Percentiles rank a stretch among this genome's conserved stretches.
These are phyloP conservation scores for Troglohyphantes excavatus DNA, from an alignment of 2,888 invertebrate species.

Conservation along the genomic window DNA sequence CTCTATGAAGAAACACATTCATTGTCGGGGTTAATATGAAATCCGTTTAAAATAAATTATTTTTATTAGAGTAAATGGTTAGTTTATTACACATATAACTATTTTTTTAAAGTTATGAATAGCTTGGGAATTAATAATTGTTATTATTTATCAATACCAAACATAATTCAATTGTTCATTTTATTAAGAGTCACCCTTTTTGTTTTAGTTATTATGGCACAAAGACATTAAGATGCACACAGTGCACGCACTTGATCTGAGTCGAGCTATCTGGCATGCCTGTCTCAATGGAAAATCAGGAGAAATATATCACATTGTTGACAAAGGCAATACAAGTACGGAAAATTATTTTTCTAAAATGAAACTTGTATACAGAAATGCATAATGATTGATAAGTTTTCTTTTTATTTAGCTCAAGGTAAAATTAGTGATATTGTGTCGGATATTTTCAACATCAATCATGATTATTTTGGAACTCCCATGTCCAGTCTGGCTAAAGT, in stretches of 20 bases:
- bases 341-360: background rate
- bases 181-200: background rate
- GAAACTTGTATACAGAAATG: too few relatives aligned
- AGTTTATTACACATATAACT: too few relatives aligned
- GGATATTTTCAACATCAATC: constrained; percentile 92
- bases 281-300: constrained; percentile 83
- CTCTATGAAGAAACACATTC: too few relatives aligned
- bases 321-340: constrained; percentile 88
- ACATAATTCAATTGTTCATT: background rate
- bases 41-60: too few relatives aligned
- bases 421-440: constrained; percentile 89
- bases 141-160: background rate
- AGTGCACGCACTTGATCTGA: constrained; percentile 92
- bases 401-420: constrained; percentile 87
- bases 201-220: constrained; percentile 89
- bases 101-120: too few relatives aligned
- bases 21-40: too few relatives aligned
- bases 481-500: constrained; percentile 92
- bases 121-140: background rate
- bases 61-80: too few relatives aligned
- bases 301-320: constrained; percentile 91
- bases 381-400: background rate
- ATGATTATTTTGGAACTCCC: constrained; percentile 92
- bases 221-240: constrained; percentile 92
- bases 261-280: constrained; percentile 90